Base-by-base conservation (phyloP, 2,888 invertebrate genomes). In the Dasypogon diadema region DNA sequence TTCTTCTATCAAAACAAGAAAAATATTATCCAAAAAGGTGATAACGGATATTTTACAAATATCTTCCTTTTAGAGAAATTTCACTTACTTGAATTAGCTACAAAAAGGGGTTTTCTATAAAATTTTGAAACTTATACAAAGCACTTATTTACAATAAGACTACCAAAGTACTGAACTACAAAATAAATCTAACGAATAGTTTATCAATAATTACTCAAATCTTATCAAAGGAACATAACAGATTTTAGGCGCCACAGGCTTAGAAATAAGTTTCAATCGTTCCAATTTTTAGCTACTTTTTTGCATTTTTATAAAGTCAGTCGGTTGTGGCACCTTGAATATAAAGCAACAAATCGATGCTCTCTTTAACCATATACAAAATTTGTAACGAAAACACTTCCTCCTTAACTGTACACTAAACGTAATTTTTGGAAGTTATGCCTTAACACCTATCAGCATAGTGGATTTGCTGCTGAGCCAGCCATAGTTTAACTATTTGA, bases 401-500 rank as follows among this genome's bases (percentile, higher is more conserved):
- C 48, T 58, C 73, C 46, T 74, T 58, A 74, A 60, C 58, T 60
- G 48, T 60, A 75, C 55, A 75, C 55, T 75, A 68, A 68, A 75
- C 51, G 24, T 75, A 75, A 75, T 75, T 54, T 75, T 75, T 75
- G 75, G 75, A 75, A 75, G 68, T 72, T 75, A 42, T 46, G 42
- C 55, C 51, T 51, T 75, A 51, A 75, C 26, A 63, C 30, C 58
- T 74, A 58, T 26, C 56, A 54, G 54, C 18, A 12, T 51, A 46
- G 24, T 58, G 22, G 51, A 51, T 74, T 18, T 74, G 10, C 2
- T 65, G 18, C 51, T 21, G 14, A 51, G 12, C 55, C 30, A 60
- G 60, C 34, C 37, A 56, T 48, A 75, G 18, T 79, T 78, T 79
- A 80, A 77, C 79, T 79, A 68, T 79, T 79, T 58, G 75, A 78